Percentiles rank a stretch among this genome's conserved stretches.
These are phyloP conservation scores for Venturia canescens DNA, from an alignment of 1,140 invertebrate species.

Conservation along the genomic window DNA sequence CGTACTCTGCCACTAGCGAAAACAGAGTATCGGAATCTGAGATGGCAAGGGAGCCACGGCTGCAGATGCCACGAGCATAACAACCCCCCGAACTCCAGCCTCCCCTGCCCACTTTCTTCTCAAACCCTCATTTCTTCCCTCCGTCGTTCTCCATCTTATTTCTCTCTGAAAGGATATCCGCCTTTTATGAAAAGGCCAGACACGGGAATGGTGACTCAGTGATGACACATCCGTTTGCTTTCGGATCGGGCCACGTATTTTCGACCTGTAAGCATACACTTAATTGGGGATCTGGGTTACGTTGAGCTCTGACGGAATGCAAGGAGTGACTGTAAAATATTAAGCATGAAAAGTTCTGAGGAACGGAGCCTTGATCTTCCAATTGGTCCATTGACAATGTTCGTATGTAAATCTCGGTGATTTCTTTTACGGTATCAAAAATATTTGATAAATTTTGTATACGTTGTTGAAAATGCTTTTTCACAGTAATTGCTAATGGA, in stretches of 20 bases:
- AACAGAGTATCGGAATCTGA: slow-evolving; percentile 66
- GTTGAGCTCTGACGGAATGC: background rate
- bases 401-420: no score
- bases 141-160: slow-evolving; percentile 55
- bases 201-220: background rate
- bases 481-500: no score
- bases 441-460: no score
- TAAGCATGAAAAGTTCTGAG: no score
- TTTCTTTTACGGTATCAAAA: background rate
- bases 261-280: no score
- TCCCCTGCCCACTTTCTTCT: slow-evolving; percentile 23
- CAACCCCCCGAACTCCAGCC: slow-evolving; percentile 46
- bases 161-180: slow-evolving; percentile 53
- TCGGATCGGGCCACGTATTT: no score
- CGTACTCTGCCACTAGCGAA: slow-evolving; percentile 53
- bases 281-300: no score
- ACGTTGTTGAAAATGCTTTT: no score
- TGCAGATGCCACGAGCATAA: slow-evolving; percentile 68
- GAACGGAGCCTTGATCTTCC: no score
- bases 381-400: background rate
- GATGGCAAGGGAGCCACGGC: slow-evolving; percentile 56
- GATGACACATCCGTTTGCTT: background rate
- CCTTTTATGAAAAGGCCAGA: slow-evolving; percentile 63
- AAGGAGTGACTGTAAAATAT: no score
- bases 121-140: background rate